These are phyloP conservation scores for Archocentrus centrarchus DNA, from an alignment of 2,113 vertebrate species.

Conservation along the genomic window DNA sequence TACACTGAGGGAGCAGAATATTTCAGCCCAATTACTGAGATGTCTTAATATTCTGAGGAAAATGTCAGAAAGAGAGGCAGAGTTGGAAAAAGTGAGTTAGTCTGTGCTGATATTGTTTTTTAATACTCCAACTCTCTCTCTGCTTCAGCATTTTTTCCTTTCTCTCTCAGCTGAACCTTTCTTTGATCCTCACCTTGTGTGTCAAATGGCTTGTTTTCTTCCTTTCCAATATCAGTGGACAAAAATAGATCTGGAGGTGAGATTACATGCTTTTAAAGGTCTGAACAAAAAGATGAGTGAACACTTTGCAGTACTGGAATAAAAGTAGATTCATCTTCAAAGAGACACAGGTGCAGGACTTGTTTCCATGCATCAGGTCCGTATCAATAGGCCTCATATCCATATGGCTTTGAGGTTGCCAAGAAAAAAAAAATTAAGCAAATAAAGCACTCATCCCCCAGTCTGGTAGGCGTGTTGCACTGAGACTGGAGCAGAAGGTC, in stretches of 20 bases:
- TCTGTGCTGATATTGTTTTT: neutral
- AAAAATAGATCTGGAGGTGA: constrained; percentile 21
- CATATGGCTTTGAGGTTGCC: constrained; percentile 20
- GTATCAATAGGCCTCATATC: constrained; percentile 33
- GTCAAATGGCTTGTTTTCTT: constrained; percentile 24
- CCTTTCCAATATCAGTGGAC: neutral
- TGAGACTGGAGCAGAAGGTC: constrained; percentile 59
- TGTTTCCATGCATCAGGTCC: constrained; percentile 4
- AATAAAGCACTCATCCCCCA: neutral
- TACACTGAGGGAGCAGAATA: constrained; percentile 45
- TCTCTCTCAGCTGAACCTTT: constrained; percentile 1
- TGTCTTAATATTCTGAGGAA: constrained; percentile 51
- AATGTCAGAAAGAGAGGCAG: constrained; percentile 26
- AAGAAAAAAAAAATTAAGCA: neutral
- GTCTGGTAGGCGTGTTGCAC: neutral
- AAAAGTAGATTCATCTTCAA: constrained; percentile 45
- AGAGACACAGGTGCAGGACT: constrained; percentile 7
- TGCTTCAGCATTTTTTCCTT: neutral
- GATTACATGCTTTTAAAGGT: constrained; percentile 21
- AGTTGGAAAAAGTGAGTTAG: constrained; percentile 7
- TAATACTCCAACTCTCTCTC: neutral
- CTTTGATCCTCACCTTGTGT: constrained; percentile 42
- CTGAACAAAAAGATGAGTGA: neutral
- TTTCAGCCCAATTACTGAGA: constrained; percentile 57
- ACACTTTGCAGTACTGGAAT: constrained; percentile 26